phyloP scores from a whole-genome alignment of 1,140 invertebrate species.

The Aphelinus atriplicis region DNA sequence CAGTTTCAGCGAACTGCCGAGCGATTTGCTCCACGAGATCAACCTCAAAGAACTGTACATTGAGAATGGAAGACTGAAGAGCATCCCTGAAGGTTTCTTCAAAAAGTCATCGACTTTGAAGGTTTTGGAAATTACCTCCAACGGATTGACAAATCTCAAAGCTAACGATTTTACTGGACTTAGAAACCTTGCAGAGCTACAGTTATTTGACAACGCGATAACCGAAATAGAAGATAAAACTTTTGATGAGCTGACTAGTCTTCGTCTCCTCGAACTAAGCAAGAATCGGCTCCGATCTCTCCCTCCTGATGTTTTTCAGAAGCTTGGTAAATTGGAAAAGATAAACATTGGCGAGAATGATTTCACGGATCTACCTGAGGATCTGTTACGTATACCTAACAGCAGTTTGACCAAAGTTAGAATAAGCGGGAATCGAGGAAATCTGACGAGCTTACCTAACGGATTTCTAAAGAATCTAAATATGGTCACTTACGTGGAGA shows the following conservation, averaged over 20 bases:
- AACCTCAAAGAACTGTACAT: not conserved
- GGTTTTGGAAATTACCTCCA: not conserved
- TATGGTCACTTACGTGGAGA: conserved; percentile 16
- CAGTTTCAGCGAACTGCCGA: not conserved
- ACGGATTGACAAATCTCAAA: not conserved
- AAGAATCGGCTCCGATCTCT: conserved; percentile 32
- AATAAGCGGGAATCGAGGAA: conserved; percentile 14
- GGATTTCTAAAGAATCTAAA: conserved; percentile 40
- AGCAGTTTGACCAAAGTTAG: conserved; percentile 19
- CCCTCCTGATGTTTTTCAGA: conserved; percentile 25
- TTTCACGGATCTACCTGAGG: conserved; percentile 21
- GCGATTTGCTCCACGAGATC: not conserved
- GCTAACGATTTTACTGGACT: conserved; percentile 39
- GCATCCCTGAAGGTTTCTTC: not conserved
- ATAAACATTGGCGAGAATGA: conserved; percentile 28
- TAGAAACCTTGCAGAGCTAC: conserved; percentile 20
- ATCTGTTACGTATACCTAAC: conserved; percentile 39
- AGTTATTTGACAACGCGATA: conserved; percentile 46
- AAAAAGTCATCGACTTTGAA: not conserved
- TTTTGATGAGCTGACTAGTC: conserved; percentile 41
- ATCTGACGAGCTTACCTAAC: conserved; percentile 3
- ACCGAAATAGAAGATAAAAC: conserved; percentile 35
- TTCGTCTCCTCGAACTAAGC: conserved; percentile 28
- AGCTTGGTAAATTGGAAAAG: conserved; percentile 11
- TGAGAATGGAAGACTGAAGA: not conserved